These are phyloP conservation scores for Clarias fuscus DNA, from an alignment of 2,797 vertebrate species.

Conservation along the genomic window DNA sequence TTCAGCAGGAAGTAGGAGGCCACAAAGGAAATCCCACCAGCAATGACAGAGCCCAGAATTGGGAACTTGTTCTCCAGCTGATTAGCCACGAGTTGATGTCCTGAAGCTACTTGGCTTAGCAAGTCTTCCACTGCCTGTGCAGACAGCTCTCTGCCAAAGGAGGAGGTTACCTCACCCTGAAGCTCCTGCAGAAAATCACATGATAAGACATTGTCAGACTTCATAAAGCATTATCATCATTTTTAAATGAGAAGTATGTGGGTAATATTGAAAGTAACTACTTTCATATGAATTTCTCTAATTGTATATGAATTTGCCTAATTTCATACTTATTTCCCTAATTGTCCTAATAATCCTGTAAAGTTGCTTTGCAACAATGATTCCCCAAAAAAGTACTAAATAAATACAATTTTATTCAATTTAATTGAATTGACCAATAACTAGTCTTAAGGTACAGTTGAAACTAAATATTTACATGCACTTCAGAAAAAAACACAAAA, in stretches of 20 bases:
- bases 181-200: conserved; percentile 53
- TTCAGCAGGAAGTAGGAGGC: conserved; percentile 64
- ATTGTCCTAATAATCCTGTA: no score
- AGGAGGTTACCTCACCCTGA: conserved; percentile 64
- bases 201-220: not conserved
- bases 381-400: no score
- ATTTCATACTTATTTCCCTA: no score
- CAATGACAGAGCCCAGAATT: conserved; percentile 63
- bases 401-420: no score
- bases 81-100: conserved; percentile 40
- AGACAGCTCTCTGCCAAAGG: conserved; percentile 60
- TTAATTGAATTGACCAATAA: not conserved
- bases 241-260: not conserved
- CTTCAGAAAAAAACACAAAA: no score
- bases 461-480: no score
- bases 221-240: not conserved
- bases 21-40: conserved; percentile 66
- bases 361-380: no score
- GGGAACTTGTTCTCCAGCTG: conserved; percentile 60
- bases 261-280: not conserved
- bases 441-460: not conserved
- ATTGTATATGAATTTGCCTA: no score
- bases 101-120: conserved; percentile 57
- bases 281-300: no score
- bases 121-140: conserved; percentile 52